Evolutionary conservation across 2,113 vertebrate genomes (phyloP).

Genomic region (Chamaea fasciata): DNA sequence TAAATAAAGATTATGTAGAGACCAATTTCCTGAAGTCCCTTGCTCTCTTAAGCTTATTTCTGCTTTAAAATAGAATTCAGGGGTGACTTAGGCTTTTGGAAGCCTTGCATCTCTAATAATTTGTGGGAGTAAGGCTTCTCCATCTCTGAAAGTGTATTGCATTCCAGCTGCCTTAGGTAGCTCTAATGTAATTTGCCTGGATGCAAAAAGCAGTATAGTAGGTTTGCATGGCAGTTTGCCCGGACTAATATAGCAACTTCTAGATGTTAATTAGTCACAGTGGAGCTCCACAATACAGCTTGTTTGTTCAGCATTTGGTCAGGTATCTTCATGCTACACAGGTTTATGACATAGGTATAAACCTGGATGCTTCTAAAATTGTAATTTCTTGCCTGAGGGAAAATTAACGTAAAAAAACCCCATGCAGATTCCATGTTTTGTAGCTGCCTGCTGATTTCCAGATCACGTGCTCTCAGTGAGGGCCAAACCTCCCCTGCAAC

Average conservation of each 20-base stretch:
- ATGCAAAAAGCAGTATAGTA: background rate
- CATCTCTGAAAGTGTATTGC: background rate
- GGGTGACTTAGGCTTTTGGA: background rate
- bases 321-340: background rate
- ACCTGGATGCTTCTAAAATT: background rate
- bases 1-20: background rate
- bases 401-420: background rate
- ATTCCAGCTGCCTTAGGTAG: background rate
- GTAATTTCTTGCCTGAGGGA: background rate
- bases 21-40: background rate
- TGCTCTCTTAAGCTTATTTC: background rate
- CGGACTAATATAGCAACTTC: slow-evolving; percentile 16
- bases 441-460: background rate
- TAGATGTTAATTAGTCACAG: slow-evolving; percentile 56
- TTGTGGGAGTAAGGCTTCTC: background rate
- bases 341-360: background rate
- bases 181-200: slow-evolving; percentile 10
- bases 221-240: slow-evolving; percentile 43
- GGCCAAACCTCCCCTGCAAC: background rate
- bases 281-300: background rate
- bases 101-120: background rate
- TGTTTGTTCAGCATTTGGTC: slow-evolving; percentile 51
- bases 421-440: background rate
- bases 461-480: background rate
- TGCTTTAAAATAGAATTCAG: background rate